Base-by-base conservation (phyloP, 2,797 vertebrate genomes). In the Babyrousa celebensis region DNA sequence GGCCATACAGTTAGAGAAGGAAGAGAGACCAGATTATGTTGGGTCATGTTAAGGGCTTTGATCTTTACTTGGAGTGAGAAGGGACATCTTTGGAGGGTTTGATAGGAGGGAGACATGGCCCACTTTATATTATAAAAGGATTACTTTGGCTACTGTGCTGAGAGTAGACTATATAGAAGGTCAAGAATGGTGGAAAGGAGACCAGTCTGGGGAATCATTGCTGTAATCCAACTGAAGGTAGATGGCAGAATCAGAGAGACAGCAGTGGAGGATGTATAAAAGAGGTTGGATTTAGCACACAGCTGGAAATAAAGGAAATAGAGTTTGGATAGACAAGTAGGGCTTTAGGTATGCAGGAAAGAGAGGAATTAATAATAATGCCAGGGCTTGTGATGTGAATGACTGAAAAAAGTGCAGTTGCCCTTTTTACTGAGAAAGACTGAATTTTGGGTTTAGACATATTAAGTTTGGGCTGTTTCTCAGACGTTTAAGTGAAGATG, bases 351-450 rank as follows among this genome's bases (percentile, higher is more conserved):
- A 52, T 27, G 1, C 68, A 70, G 85, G 14, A 21, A 78, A 40
- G 11, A 92, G 48, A 96, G 82, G 52, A 84, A 89, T 70, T 58
- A 70, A n/a, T 23, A 83, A 29, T 52, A 43, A 48, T 12, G 32
- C n/a, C 10, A 62, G 43, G 4, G 20, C 15, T 84, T 91, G 85
- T 80, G 27, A 82, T 20, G 27, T 54, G 12, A 90, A 88, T 77
- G 71, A 52, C 40, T 71, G 20, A 12, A 54, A 92, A 48, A 94
- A 70, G 27, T 62, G 20, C 93, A 87, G 27, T 85, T 92, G 58
- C 5, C 6, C 20, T 74, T 93, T 74, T 91, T 71, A 40, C 71
- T 65, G 10, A 78, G 5, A 78, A 70, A 85, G 32, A 40, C 18
- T 82, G 60, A 36, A 48, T 48, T 88, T 82, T 58, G 6, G 12